These are phyloP conservation scores for Serinus canaria DNA, from an alignment of 2,113 vertebrate genomes.

Conservation along the genomic window DNA sequence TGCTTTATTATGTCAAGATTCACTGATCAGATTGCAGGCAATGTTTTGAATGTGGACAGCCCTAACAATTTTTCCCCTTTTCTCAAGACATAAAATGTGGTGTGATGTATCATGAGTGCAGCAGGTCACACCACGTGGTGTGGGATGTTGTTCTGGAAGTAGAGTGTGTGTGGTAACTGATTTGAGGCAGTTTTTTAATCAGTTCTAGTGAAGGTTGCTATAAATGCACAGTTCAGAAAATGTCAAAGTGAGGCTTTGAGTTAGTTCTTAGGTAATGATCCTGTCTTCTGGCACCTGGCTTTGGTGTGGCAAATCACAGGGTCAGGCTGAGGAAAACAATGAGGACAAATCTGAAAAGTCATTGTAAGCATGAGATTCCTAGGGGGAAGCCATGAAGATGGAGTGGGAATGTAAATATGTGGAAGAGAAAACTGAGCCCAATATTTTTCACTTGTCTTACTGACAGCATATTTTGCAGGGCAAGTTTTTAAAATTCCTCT, in stretches of 20 bases:
- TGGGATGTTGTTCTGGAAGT: not conserved
- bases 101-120: not conserved
- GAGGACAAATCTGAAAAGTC: not conserved
- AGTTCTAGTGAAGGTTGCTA: not conserved
- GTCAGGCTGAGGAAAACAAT: not conserved
- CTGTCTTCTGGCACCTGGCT: not conserved
- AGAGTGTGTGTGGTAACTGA: not conserved
- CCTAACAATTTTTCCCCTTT: not conserved
- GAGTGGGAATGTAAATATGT: not conserved
- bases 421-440: not conserved
- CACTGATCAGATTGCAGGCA: not conserved
- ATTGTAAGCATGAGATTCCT: not conserved
- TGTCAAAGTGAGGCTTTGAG: not conserved
- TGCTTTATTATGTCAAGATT: not conserved
- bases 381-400: not conserved
- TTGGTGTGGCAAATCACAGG: not conserved
- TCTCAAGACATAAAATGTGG: not conserved
- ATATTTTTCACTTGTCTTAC: not conserved
- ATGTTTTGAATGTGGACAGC: not conserved
- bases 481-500: not conserved
- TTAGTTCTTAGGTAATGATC: not conserved
- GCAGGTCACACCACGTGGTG: not conserved
- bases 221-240: not conserved
- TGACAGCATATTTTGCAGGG: not conserved
- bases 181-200: not conserved